Percentiles rank a stretch among this genome's conserved stretches.
Conservation (phyloP, 2,888 invertebrate genomes). For the Caenorhabditis sp. region DNA sequence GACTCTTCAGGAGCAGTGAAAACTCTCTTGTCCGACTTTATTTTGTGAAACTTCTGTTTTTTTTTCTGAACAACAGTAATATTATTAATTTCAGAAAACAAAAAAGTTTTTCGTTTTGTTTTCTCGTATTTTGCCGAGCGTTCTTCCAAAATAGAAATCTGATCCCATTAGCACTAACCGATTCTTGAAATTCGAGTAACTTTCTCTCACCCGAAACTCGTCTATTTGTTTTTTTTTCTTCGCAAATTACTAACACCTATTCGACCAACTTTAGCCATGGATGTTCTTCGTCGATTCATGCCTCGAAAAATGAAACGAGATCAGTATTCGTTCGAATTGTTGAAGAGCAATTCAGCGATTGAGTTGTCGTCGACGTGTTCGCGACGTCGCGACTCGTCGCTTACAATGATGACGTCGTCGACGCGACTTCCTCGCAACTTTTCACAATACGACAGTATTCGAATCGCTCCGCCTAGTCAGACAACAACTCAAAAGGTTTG, state of each 20-base stretch:
- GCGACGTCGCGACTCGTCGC: slow-evolving; percentile 14
- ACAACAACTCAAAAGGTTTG: slow-evolving; percentile 7
- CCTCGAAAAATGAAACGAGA: slow-evolving; percentile 45
- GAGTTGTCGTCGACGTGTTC: slow-evolving; percentile 32
- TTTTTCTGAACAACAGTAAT: too few species aligned
- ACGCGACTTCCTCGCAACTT: slow-evolving; percentile 29
- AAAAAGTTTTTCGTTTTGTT: too few species aligned
- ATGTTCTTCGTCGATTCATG: slow-evolving; percentile 45
- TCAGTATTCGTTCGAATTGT: slow-evolving; percentile 51
- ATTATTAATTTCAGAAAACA: too few species aligned
- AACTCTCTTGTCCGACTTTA: too few species aligned
- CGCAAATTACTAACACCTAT: background rate
- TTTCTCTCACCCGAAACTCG: too few species aligned
- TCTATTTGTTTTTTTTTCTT: slow-evolving; percentile 1
- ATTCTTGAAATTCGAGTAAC: background rate
- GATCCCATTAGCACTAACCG: background rate
- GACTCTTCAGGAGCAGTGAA: too few species aligned
- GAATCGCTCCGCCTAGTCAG: slow-evolving; percentile 27
- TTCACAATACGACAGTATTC: slow-evolving; percentile 39
- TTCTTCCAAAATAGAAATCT: background rate
- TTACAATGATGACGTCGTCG: slow-evolving; percentile 18
- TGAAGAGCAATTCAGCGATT: slow-evolving; percentile 40
- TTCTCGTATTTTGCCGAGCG: too few species aligned
- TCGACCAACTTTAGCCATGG: slow-evolving; percentile 21
- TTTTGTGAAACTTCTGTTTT: too few species aligned